These are phyloP conservation scores for Polylopha cassiicola DNA, from an alignment of 2,888 invertebrate genomes.

Conservation along the genomic window DNA sequence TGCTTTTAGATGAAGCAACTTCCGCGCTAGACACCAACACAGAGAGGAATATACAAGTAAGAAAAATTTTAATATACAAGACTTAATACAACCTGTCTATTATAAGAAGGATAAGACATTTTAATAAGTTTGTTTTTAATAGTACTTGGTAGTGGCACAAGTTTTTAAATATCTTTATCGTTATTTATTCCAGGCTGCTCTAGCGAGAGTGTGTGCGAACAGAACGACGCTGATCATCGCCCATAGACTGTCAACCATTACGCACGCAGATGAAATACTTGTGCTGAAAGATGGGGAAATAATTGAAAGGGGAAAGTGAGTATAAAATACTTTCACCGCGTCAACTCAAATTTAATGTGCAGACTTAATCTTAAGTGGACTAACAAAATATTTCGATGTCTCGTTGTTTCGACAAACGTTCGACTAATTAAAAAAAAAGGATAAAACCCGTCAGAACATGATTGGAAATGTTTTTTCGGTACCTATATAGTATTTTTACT, in stretches of 20 bases:
- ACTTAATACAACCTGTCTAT: too few relatives aligned
- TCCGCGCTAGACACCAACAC: slow-evolving; percentile 97
- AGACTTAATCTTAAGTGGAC: background rate
- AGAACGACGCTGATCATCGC: slow-evolving; percentile 96
- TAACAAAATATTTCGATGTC: too few relatives aligned
- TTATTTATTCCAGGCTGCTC: slow-evolving; percentile 76
- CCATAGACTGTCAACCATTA: slow-evolving; percentile 95
- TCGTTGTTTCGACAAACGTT: too few relatives aligned
- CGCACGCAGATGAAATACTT: slow-evolving; percentile 95
- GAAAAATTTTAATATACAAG: background rate
- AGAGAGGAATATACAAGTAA: slow-evolving; percentile 90
- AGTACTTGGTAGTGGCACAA: background rate
- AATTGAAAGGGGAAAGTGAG: slow-evolving; percentile 89
- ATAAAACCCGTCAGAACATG: too few relatives aligned
- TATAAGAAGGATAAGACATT: too few relatives aligned
- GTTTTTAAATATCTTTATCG: background rate
- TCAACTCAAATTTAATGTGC: slow-evolving; percentile 84
- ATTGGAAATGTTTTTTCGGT: too few relatives aligned
- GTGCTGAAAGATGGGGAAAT: slow-evolving; percentile 95
- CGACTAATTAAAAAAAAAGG: too few relatives aligned
- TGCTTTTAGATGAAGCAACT: slow-evolving; percentile 96
- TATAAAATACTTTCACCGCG: slow-evolving; percentile 22
- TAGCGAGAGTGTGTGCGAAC: slow-evolving; percentile 86
- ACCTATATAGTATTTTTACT: too few relatives aligned
- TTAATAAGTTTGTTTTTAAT: background rate